Percentiles rank a stretch among this genome's conserved stretches.
phyloP scores from a whole-genome alignment of 2,888 invertebrate genomes.

The Catonia carolina region DNA sequence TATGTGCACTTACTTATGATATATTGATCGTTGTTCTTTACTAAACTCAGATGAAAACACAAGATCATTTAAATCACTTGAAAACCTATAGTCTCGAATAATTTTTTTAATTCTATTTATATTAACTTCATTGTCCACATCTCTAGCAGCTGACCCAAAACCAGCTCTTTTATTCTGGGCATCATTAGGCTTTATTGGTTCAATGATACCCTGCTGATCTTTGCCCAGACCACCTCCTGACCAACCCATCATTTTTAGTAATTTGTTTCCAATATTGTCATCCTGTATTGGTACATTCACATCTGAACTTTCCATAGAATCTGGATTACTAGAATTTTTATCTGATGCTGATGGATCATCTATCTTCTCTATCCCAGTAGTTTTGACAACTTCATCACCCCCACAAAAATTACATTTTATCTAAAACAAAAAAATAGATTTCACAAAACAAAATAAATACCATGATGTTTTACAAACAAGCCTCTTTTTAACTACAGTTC shows the following conservation, averaged over 20 bases:
- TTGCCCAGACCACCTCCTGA: constrained; percentile 47
- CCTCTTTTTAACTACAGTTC: too few relatives aligned
- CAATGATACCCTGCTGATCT: constrained; percentile 43
- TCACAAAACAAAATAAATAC: too few relatives aligned
- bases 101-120: constrained; percentile 2
- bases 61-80: constrained; percentile 47
- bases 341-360: too few relatives aligned
- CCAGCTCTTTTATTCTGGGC: too few relatives aligned
- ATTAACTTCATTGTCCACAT: too few relatives aligned
- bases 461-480: too few relatives aligned
- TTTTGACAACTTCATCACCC: too few relatives aligned
- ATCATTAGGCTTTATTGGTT: constrained; percentile 40
- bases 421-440: too few relatives aligned
- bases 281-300: constrained; percentile 34
- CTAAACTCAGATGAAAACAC: constrained; percentile 54
- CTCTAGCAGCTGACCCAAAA: too few relatives aligned
- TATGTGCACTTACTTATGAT: constrained; percentile 52
- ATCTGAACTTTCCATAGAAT: background rate
- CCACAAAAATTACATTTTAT: too few relatives aligned
- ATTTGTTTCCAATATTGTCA: constrained; percentile 45
- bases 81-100: constrained; percentile 38
- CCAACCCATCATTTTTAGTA: constrained; percentile 50
- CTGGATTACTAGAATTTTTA: too few relatives aligned
- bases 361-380: too few relatives aligned
- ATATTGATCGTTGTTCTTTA: constrained; percentile 54